Evolutionary conservation across 1,140 invertebrate species (phyloP).

Genomic region (Asbolus verrucosus): DNA sequence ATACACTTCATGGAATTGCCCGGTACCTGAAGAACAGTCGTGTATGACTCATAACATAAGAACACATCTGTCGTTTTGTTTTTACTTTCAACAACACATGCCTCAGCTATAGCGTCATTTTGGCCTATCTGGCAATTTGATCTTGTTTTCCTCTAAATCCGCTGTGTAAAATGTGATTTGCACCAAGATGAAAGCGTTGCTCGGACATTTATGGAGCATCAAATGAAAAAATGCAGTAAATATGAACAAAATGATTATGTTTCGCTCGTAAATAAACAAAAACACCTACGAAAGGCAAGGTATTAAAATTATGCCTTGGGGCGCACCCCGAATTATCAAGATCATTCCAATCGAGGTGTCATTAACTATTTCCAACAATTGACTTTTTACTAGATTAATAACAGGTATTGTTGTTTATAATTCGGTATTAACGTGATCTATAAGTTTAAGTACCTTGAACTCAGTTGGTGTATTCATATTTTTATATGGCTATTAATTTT

Average conservation of each 20-base stretch:
- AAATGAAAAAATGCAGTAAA: slow-evolving; percentile 6
- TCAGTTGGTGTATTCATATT: background rate
- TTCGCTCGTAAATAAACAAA: background rate
- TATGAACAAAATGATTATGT: slow-evolving; percentile 13
- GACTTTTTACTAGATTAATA: background rate
- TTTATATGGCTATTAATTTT: background rate
- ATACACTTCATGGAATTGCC: background rate
- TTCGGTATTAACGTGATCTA: background rate
- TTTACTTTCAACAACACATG: slow-evolving; percentile 2
- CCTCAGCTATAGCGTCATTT: slow-evolving; percentile 6
- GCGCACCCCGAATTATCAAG: no score
- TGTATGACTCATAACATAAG: background rate
- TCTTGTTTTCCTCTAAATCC: slow-evolving; percentile 21
- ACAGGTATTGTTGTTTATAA: background rate
- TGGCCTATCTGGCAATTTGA: slow-evolving; percentile 7
- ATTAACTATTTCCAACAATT: background rate
- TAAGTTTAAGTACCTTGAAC: background rate
- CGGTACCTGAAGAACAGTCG: background rate
- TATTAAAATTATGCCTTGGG: no score
- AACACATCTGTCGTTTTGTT: slow-evolving; percentile 17
- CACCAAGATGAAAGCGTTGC: slow-evolving; percentile 1
- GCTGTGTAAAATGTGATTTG: slow-evolving; percentile 16
- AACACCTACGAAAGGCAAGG: slow-evolving; percentile 27
- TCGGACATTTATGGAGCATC: background rate
- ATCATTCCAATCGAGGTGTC: background rate